phyloP scores from a whole-genome alignment of 2,888 invertebrate species.

The Balanococcus diminutus region DNA sequence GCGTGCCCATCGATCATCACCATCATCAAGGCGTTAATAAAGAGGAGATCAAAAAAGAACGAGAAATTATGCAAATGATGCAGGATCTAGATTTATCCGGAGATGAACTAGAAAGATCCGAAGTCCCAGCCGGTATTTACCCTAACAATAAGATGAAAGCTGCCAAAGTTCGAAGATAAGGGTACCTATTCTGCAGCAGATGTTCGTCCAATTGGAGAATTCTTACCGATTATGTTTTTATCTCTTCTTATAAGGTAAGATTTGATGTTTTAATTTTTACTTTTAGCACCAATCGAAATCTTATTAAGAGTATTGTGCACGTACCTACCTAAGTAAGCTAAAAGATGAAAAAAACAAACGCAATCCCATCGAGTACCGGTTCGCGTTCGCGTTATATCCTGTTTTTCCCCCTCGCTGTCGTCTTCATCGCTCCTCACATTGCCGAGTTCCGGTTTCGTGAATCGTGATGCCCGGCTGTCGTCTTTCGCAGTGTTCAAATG shows the following conservation, averaged over 20 bases:
- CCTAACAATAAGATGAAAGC: conserved; percentile 43
- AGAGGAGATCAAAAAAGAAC: conserved; percentile 83
- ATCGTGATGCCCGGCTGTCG: neutral
- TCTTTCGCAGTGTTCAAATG: neutral
- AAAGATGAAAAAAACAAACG: neutral
- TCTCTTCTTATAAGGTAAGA: neutral
- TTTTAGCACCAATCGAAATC: no score
- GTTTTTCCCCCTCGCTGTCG: neutral
- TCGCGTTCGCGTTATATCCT: neutral
- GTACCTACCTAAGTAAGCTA: no score
- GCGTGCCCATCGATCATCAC: conserved; percentile 56
- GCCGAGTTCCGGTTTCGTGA: neutral
- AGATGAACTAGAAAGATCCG: conserved; percentile 74
- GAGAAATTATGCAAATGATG: conserved; percentile 91
- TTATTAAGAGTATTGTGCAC: no score
- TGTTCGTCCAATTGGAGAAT: conserved; percentile 6
- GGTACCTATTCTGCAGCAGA: neutral
- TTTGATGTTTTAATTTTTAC: no score
- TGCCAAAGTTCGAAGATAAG: conserved; percentile 54
- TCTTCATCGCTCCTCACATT: neutral
- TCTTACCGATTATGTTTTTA: no score
- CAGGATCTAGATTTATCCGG: conserved; percentile 85
- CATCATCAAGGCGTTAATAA: conserved; percentile 60
- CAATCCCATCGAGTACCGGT: neutral
- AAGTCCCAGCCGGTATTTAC: conserved; percentile 63